Conservation (phyloP, 2,888 invertebrate genomes). For the Acholoe squamosa region DNA sequence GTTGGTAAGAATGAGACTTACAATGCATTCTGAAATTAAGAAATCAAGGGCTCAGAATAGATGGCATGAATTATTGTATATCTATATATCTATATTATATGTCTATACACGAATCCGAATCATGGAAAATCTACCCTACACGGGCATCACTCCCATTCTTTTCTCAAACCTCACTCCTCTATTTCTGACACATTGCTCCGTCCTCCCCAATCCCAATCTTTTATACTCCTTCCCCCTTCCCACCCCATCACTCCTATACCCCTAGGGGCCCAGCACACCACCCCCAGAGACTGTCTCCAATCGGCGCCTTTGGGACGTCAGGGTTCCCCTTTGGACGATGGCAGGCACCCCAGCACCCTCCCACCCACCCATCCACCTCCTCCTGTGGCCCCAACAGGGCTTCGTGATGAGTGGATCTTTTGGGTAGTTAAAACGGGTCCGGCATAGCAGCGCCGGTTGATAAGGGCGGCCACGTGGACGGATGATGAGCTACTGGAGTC, state of each 20-base stretch:
- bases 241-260: background rate
- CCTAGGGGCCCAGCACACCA: background rate
- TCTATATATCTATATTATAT: no score
- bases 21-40: no score
- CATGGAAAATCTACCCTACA: background rate
- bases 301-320: background rate
- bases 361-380: background rate
- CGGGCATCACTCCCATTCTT: background rate
- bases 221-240: background rate
- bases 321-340: background rate
- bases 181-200: background rate
- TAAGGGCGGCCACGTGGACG: conserved; percentile 5
- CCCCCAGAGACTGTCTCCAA: background rate
- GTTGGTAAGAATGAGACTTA: no score
- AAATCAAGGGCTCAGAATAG: no score
- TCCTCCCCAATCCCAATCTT: background rate
- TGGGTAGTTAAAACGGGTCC: conserved; percentile 38
- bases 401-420: conserved; percentile 26
- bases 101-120: no score
- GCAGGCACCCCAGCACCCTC: background rate
- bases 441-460: background rate
- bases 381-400: background rate
- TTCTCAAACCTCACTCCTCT: background rate
- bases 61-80: no score
- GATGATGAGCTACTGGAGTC: conserved; percentile 20